Conservation (phyloP, 2,888 invertebrate species). For the Drosophila dives region DNA sequence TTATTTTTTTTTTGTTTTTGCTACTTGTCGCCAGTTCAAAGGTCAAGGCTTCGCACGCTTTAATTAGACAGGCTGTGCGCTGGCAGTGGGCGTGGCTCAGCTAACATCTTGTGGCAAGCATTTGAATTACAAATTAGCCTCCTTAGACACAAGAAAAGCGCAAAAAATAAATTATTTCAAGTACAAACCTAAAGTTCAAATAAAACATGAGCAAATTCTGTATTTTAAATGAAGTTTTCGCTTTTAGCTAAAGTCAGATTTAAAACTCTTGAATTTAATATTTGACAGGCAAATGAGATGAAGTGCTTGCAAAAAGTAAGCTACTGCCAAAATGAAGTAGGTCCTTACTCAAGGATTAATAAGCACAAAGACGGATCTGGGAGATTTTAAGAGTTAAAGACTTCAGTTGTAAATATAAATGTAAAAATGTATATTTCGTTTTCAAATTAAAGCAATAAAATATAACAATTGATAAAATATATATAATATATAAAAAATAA, state of each 20-base stretch:
- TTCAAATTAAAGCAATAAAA: too few species aligned
- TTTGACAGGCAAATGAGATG: background rate
- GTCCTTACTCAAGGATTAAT: too few species aligned
- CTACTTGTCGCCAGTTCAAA: slow-evolving; percentile 51
- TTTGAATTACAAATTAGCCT: slow-evolving; percentile 55
- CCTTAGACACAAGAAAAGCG: background rate
- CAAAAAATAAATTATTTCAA: background rate
- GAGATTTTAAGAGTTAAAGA: background rate
- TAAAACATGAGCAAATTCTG: background rate
- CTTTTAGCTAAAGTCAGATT: background rate
- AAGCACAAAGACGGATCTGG: background rate
- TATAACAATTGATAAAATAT: too few species aligned
- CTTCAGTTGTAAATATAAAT: background rate
- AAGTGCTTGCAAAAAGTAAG: background rate
- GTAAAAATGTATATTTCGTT: background rate
- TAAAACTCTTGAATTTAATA: background rate
- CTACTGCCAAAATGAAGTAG: background rate
- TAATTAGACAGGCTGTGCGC: slow-evolving; percentile 56
- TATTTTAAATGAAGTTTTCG: background rate
- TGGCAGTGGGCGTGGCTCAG: slow-evolving; percentile 8
- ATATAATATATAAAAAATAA: too few species aligned
- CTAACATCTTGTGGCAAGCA: slow-evolving; percentile 19
- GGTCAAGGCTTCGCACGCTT: slow-evolving; percentile 66
- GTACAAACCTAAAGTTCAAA: background rate
- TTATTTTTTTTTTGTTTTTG: background rate